Evolutionary conservation across 2,113 vertebrate species (phyloP).

Genomic region (Gallinago jamesoni): DNA sequence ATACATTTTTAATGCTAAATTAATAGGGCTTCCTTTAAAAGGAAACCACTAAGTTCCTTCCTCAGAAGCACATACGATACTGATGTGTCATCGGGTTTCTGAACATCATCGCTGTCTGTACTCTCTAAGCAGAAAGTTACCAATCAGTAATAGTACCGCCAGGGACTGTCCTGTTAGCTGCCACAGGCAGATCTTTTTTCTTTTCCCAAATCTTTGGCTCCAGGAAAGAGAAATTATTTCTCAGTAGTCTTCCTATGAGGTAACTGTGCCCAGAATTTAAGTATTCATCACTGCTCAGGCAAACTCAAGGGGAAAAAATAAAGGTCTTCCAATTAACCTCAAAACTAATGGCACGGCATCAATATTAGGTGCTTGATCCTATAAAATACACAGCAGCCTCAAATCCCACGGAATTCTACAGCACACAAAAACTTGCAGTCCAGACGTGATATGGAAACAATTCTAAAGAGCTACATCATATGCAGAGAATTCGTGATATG

Average conservation of each 20-base stretch:
- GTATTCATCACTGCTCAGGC: not conserved
- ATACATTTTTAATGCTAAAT: conserved; percentile 61
- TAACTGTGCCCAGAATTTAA: not conserved
- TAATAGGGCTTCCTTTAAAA: conserved; percentile 54
- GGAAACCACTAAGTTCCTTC: conserved; percentile 55
- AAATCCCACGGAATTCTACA: not conserved
- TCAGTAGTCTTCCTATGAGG: not conserved
- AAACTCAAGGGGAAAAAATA: not conserved
- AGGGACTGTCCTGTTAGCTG: not conserved
- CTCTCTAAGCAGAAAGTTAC: not conserved
- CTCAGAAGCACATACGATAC: not conserved
- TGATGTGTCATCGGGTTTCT: not conserved
- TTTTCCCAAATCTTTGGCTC: not conserved
- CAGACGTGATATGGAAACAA: not conserved
- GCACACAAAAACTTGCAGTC: not conserved
- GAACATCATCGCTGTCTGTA: not conserved
- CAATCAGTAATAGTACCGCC: not conserved
- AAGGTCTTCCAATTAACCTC: conserved; percentile 8
- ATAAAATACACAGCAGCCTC: not conserved
- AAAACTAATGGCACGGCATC: not conserved
- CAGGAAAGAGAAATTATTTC: not conserved
- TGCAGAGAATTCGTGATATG: not conserved
- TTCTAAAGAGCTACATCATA: not conserved
- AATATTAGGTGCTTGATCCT: not conserved
- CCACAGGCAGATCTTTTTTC: not conserved